A percentile compares a stretch with the other conserved stretches of the same genome.
Evolutionary conservation across 2,888 invertebrate species (phyloP).

Genomic region (Drosophila setosimentum): DNA sequence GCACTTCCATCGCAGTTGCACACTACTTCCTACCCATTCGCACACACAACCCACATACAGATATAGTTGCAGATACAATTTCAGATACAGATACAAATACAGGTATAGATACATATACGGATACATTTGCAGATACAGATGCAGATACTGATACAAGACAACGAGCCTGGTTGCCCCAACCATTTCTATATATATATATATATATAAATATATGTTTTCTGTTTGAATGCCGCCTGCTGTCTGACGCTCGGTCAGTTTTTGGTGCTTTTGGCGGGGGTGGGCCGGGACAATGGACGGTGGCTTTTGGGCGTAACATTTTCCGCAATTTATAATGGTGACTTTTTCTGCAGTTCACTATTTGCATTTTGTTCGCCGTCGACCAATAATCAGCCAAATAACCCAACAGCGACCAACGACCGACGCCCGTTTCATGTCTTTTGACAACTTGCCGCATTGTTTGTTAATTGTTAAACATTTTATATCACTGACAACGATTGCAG

Average conservation of each 20-base stretch:
- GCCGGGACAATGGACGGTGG: not conserved
- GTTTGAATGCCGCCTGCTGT: conserved; percentile 15
- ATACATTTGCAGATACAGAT: conserved; percentile 7
- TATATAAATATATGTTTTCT: conserved; percentile 11
- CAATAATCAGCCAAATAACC: conserved; percentile 20
- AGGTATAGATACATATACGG: not conserved
- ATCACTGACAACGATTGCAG: conserved; percentile 63
- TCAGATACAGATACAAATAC: not conserved
- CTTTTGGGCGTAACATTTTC: conserved; percentile 19
- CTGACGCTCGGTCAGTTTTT: not conserved
- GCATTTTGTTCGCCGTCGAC: conserved; percentile 59
- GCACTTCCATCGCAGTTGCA: conserved; percentile 35
- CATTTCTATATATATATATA: conserved; percentile 23
- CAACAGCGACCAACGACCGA: conserved; percentile 3
- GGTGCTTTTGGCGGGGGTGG: not conserved
- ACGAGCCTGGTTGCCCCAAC: conserved; percentile 21
- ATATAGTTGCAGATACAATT: not conserved
- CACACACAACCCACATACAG: not conserved
- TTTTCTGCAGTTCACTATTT: conserved; percentile 58
- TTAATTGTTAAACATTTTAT: conserved; percentile 78
- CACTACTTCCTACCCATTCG: not conserved
- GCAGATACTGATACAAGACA: conserved; percentile 10
- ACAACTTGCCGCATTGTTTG: conserved; percentile 75
- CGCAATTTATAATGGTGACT: conserved; percentile 53
- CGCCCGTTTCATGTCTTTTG: conserved; percentile 75